phyloP scores from a whole-genome alignment of 2,113 vertebrate species.

The Acinonyx jubatus region DNA sequence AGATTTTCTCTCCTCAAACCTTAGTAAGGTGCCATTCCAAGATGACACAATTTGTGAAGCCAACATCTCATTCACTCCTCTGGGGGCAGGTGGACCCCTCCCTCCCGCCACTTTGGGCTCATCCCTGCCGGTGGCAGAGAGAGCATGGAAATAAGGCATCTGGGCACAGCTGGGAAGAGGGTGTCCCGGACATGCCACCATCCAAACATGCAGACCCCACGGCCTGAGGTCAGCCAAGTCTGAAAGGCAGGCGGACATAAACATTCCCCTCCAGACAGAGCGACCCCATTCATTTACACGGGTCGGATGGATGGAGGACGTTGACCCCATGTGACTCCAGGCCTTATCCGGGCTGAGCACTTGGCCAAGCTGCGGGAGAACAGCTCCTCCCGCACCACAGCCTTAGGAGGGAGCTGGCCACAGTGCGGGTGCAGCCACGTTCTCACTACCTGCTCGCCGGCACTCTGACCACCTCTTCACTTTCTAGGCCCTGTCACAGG shows the following conservation, averaged over 20 bases:
- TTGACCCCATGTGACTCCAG: background rate
- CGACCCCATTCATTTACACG: too few species aligned
- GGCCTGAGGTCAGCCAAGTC: background rate
- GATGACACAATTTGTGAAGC: background rate
- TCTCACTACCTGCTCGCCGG: background rate
- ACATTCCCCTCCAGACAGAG: background rate
- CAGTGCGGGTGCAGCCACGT: rapidly evolving
- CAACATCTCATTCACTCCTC: background rate
- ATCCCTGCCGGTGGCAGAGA: background rate
- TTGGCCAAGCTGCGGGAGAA: background rate
- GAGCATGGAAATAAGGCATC: rapidly evolving
- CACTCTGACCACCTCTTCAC: background rate
- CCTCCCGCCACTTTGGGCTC: background rate
- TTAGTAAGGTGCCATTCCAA: background rate
- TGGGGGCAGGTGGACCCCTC: background rate
- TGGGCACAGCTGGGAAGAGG: background rate
- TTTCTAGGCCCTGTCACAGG: background rate
- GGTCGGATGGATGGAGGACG: background rate
- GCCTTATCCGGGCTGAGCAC: background rate
- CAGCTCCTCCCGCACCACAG: background rate
- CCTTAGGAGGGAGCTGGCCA: rapidly evolving
- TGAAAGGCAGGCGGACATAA: background rate
- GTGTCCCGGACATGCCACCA: background rate
- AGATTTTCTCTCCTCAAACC: background rate
- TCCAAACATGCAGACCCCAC: background rate